A percentile compares a stretch with the other conserved stretches of the same genome.
These are phyloP conservation scores for Cydia fagiglandana DNA, from an alignment of 1,140 invertebrate species.

Conservation along the genomic window DNA sequence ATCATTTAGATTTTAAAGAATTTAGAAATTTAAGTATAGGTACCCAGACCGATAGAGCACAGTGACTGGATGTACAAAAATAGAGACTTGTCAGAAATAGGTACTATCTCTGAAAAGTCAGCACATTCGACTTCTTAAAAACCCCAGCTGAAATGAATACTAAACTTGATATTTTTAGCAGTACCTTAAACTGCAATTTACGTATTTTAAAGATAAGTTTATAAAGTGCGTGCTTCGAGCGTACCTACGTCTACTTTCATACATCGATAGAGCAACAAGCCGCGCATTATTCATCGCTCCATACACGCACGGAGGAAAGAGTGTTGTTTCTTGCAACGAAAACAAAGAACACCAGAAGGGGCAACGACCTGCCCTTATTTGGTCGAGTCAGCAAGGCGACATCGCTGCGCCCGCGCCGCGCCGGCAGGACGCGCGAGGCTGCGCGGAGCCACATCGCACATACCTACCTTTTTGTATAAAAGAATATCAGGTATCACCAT, in stretches of 20 bases:
- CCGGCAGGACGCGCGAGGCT: constrained; percentile 31
- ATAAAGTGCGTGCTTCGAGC: not conserved
- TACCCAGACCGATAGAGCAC: no score
- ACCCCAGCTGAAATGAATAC: no score
- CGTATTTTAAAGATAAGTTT: not conserved
- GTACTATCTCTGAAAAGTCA: not conserved
- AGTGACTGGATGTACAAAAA: no score
- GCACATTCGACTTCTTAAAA: no score
- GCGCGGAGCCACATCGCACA: constrained; percentile 24
- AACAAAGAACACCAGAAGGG: constrained; percentile 66
- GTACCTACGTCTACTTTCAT: constrained; percentile 11
- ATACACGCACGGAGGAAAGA: constrained; percentile 63
- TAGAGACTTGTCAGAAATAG: not conserved
- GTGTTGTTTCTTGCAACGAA: constrained; percentile 59
- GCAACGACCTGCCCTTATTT: constrained; percentile 77
- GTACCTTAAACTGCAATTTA: not conserved
- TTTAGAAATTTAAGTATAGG: not conserved
- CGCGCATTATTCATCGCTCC: constrained; percentile 59
- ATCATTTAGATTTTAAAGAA: not conserved
- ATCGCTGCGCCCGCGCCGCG: constrained; percentile 36
- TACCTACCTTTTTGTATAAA: constrained; percentile 24
- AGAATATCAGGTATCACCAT: constrained; percentile 28
- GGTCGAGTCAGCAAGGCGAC: constrained; percentile 64
- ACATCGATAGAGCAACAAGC: constrained; percentile 22
- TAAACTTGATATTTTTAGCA: no score